A percentile compares a stretch with the other conserved stretches of the same genome.
These are phyloP conservation scores for Papilio aristodemus DNA, from an alignment of 1,140 invertebrate species.

Conservation along the genomic window DNA sequence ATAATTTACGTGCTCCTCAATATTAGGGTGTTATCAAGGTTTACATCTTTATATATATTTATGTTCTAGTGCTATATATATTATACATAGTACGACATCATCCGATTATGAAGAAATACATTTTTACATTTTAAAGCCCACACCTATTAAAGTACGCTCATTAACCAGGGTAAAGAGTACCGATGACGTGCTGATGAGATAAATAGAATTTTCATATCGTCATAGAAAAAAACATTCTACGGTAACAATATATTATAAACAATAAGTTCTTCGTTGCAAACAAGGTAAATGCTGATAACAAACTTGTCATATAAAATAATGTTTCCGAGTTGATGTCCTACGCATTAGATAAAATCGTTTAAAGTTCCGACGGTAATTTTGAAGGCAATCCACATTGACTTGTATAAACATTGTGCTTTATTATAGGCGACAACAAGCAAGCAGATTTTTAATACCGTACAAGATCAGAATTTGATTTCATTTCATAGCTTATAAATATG, in stretches of 20 bases:
- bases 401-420: background rate
- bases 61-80: too few species aligned
- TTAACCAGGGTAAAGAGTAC: too few species aligned
- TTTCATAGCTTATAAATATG: too few species aligned
- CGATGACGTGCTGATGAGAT: too few species aligned
- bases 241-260: background rate
- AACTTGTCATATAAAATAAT: background rate
- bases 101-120: background rate
- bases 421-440: background rate
- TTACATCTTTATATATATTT: too few species aligned
- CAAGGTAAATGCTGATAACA: background rate
- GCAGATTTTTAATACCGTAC: too few species aligned
- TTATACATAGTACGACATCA: too few species aligned
- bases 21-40: too few species aligned
- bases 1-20: too few species aligned
- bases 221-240: background rate
- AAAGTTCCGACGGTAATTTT: background rate
- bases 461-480: background rate
- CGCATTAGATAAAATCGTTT: background rate
- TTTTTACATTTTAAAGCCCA: background rate
- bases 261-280: constrained; percentile 1
- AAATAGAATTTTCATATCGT: too few species aligned
- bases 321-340: background rate
- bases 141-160: too few species aligned
- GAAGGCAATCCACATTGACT: background rate